A percentile compares a stretch with the other conserved stretches of the same genome.
These are phyloP conservation scores for Seriola quinqueradiata DNA, from an alignment of 2,113 vertebrate genomes.

Conservation along the genomic window DNA sequence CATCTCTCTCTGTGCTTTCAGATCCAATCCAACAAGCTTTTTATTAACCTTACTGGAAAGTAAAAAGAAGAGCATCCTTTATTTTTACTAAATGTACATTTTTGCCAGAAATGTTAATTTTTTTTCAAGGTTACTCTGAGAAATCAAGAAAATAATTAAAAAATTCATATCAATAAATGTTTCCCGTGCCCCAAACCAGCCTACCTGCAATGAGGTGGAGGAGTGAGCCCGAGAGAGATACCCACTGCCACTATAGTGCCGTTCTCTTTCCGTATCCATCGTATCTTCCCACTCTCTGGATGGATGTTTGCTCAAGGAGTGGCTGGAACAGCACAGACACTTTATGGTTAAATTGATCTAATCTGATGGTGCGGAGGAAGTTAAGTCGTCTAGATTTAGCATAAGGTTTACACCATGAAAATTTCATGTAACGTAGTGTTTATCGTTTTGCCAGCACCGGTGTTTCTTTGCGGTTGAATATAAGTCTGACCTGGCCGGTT, in stretches of 20 bases:
- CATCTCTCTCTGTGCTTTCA: background rate
- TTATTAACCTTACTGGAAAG: no score
- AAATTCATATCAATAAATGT: background rate
- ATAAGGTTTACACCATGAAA: background rate
- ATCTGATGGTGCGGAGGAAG: slow-evolving; percentile 5
- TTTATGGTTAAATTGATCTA: slow-evolving; percentile 4
- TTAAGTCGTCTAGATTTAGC: background rate
- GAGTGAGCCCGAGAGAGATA: slow-evolving; percentile 79
- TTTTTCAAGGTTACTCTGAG: background rate
- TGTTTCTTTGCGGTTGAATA: slow-evolving; percentile 75
- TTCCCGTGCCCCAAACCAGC: background rate
- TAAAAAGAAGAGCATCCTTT: no score
- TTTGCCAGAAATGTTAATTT: background rate
- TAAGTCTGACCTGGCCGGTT: slow-evolving; percentile 91
- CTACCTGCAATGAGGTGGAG: slow-evolving; percentile 77
- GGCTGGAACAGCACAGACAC: slow-evolving; percentile 72
- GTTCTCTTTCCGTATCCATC: slow-evolving; percentile 72
- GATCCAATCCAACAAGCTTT: background rate
- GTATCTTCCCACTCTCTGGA: slow-evolving; percentile 80
- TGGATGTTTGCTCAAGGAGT: slow-evolving; percentile 80
- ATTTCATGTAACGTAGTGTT: no score
- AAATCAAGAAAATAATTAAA: background rate
- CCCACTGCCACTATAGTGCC: slow-evolving; percentile 67
- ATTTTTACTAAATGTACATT: background rate
- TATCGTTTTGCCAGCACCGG: no score